These are phyloP conservation scores for Celastrina argiolus DNA, from an alignment of 2,888 invertebrate genomes.

Conservation along the genomic window DNA sequence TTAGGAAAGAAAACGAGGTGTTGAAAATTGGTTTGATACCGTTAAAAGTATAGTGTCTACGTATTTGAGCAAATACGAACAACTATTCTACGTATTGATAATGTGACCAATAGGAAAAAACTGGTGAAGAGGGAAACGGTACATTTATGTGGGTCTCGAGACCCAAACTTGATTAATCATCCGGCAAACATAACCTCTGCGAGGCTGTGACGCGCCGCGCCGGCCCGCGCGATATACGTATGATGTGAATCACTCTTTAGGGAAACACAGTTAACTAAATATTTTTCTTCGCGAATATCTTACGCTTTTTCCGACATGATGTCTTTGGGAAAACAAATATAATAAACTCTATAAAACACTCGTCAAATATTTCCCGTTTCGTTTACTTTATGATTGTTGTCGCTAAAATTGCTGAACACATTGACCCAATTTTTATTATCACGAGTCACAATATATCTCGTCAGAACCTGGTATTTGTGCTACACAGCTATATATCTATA, in stretches of 20 bases:
- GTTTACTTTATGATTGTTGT: conserved; percentile 1
- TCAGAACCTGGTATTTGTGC: not conserved
- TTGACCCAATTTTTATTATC: not conserved
- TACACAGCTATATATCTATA: too few species aligned
- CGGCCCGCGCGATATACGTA: conserved; percentile 1
- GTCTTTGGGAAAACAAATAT: conserved; percentile 3
- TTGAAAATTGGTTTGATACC: not conserved
- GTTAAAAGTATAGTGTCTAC: conserved; percentile 18
- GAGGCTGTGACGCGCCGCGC: conserved; percentile 12
- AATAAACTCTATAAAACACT: conserved; percentile 5
- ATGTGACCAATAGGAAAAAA: conserved; percentile 24
- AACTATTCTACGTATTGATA: conserved; percentile 22
- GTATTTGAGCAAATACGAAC: conserved; percentile 13
- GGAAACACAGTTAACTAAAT: conserved; percentile 26
- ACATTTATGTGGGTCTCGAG: conserved; percentile 28
- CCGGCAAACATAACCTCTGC: conserved; percentile 22
- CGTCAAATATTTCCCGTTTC: conserved; percentile 3
- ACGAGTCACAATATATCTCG: not conserved
- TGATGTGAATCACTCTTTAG: conserved; percentile 27
- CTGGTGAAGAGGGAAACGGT: conserved; percentile 27
- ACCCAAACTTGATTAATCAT: conserved; percentile 31
- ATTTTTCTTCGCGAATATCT: conserved; percentile 13
- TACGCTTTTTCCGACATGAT: not conserved
- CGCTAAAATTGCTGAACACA: not conserved
- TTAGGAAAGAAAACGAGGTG: conserved; percentile 13